phyloP scores from a whole-genome alignment of 1,140 invertebrate species.

The Nebria ingens region DNA sequence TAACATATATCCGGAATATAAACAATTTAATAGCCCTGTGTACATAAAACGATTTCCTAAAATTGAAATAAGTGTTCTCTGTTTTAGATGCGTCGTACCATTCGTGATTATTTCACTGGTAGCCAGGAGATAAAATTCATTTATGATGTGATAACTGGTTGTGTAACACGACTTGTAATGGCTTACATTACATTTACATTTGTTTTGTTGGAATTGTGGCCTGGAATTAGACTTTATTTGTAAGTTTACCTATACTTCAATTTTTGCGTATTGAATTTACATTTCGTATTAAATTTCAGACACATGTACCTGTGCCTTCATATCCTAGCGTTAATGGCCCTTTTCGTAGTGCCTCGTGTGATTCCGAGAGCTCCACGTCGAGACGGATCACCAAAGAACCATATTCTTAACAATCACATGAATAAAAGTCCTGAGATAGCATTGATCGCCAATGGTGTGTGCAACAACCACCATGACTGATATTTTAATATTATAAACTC shows the following conservation, averaged over 20 bases:
- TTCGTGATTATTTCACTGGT: slow-evolving; percentile 66
- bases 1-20: too few species aligned
- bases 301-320: slow-evolving; percentile 41
- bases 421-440: slow-evolving; percentile 18
- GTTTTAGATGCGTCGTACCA: slow-evolving; percentile 53
- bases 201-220: slow-evolving; percentile 68
- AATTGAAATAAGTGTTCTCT: slow-evolving; percentile 14
- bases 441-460: slow-evolving; percentile 7
- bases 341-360: slow-evolving; percentile 31
- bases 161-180: slow-evolving; percentile 69
- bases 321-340: slow-evolving; percentile 30
- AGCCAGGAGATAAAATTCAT: slow-evolving; percentile 49
- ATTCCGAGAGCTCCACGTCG: slow-evolving; percentile 21
- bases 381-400: slow-evolving; percentile 11
- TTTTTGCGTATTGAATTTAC: slow-evolving; percentile 11
- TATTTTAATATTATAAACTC: too few species aligned
- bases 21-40: too few species aligned
- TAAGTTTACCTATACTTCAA: slow-evolving; percentile 14
- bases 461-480: slow-evolving; percentile 22
- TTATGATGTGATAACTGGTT: slow-evolving; percentile 69
- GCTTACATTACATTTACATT: slow-evolving; percentile 84
- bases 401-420: slow-evolving; percentile 16
- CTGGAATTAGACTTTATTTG: slow-evolving; percentile 26
- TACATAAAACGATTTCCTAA: too few species aligned
- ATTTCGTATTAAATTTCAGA: slow-evolving; percentile 22